Evolutionary conservation across 2,888 invertebrate species (phyloP), one percentile per base, ranked within the genome.

Genomic region (Noctua pronuba): DNA sequence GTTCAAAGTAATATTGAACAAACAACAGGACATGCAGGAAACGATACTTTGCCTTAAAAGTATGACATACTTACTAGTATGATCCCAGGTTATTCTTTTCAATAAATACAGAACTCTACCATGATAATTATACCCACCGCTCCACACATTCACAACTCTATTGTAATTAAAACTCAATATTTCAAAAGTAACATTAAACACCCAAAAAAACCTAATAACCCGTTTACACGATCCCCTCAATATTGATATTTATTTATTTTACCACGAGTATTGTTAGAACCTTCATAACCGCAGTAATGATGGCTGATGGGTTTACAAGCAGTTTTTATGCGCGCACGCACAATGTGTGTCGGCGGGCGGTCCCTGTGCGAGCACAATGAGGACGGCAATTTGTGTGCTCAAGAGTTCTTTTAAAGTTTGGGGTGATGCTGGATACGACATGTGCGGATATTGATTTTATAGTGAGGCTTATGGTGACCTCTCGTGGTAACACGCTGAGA

Each of bases 221-320:
- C 86, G 78, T 88, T 88, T 86, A 82, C 81, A 86, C 75, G 77
- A 86, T 16, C 86, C 86, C 86, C 71, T 74, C 62, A 81, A 90
- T 90, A 90, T 91, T 91, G 86, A 88, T 92, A 91, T 90, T 90
- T 92, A 90, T 90, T 90, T 91, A 90, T 89, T 88, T 91, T 87
- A 82, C 87, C 86, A 86, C 89, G 83, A 82, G 72, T 77, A 88
- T 91, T 88, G 90, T 91, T 86, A 89, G 85, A 88, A 85, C 85
- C 86, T 86, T 90, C 88, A 92, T 90, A 90, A 88, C 90, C 88
- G 73, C 78, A 87, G 82, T 91, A 90, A 91, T 91, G 89, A 90
- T 84, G 88, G 75, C 67, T 87, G 85, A 88, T 88, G 77, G 84
- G 81, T 76, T 86, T 84, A 82, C 62, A 38, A 80, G 79, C 73